A percentile compares a stretch with the other conserved stretches of the same genome.
Conservation (phyloP, 1,140 invertebrate species). For the Diorhabda sublineata region DNA sequence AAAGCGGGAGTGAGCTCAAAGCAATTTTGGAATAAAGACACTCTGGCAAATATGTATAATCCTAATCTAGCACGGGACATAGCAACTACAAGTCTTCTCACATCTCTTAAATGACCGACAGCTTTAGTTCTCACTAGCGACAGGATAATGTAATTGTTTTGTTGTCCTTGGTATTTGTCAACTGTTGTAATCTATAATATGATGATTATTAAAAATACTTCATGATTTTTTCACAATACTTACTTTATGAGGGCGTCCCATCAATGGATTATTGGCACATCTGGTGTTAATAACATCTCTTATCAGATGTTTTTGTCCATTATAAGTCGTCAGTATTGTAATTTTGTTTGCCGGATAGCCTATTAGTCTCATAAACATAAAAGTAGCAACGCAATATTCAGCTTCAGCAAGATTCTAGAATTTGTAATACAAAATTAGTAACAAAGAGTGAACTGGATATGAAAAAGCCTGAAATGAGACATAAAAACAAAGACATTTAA, state of each 20-base stretch:
- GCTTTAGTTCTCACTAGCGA: slow-evolving; percentile 94
- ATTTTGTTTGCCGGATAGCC: slow-evolving; percentile 98
- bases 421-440: slow-evolving; percentile 18
- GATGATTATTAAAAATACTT: slow-evolving; percentile 2
- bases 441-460: too few species aligned
- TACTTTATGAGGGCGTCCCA: slow-evolving; percentile 92
- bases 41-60: slow-evolving; percentile 92
- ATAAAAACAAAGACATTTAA: background rate
- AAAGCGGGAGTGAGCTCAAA: slow-evolving; percentile 95
- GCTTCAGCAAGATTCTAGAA: slow-evolving; percentile 94
- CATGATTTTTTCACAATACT: background rate
- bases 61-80: slow-evolving; percentile 97
- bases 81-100: slow-evolving; percentile 93
- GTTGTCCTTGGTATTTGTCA: slow-evolving; percentile 99
- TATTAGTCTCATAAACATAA: slow-evolving; percentile 97
- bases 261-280: slow-evolving; percentile 94
- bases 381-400: slow-evolving; percentile 95
- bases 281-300: slow-evolving; percentile 92
- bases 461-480: too few species aligned
- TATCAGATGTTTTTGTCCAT: slow-evolving; percentile 97
- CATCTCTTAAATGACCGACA: slow-evolving; percentile 95
- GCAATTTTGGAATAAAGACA: slow-evolving; percentile 91
- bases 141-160: slow-evolving; percentile 97
- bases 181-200: slow-evolving; percentile 76
- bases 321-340: slow-evolving; percentile 98